These are phyloP conservation scores for Microctonus brassicae DNA, from an alignment of 2,888 invertebrate genomes.

Conservation along the genomic window DNA sequence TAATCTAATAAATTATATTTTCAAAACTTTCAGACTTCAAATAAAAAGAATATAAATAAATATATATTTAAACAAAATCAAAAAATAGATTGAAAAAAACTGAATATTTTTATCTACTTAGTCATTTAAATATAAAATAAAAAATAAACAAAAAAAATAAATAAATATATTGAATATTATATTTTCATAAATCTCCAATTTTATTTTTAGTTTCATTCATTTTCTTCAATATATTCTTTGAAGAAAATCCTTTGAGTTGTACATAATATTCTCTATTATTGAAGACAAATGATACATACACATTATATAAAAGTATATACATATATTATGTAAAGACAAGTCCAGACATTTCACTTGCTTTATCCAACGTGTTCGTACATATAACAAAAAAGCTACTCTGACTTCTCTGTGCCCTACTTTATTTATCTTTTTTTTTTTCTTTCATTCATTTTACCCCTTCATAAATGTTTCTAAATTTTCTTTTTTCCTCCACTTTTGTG, in stretches of 20 bases:
- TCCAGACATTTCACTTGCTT: background rate
- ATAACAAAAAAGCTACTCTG: background rate
- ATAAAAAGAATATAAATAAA: too few species aligned
- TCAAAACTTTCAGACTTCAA: too few species aligned
- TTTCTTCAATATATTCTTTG: background rate
- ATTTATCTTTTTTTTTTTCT: background rate
- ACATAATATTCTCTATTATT: background rate
- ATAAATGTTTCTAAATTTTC: background rate
- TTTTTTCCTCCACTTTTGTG: background rate
- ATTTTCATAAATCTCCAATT: background rate
- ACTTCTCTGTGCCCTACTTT: background rate
- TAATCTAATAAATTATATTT: too few species aligned
- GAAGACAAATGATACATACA: background rate
- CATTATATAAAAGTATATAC: background rate
- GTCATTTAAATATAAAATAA: too few species aligned
- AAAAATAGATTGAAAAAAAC: too few species aligned
- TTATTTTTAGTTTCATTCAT: background rate
- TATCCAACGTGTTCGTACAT: background rate
- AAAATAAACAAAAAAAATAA: too few species aligned
- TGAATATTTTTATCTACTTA: too few species aligned
- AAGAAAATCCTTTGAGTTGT: background rate
- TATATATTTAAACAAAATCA: too few species aligned
- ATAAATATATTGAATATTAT: too few species aligned
- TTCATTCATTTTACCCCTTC: constrained; percentile 8
- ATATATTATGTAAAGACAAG: background rate